Base-by-base conservation (phyloP, 1,140 invertebrate genomes). In the Acarapis woodi region DNA sequence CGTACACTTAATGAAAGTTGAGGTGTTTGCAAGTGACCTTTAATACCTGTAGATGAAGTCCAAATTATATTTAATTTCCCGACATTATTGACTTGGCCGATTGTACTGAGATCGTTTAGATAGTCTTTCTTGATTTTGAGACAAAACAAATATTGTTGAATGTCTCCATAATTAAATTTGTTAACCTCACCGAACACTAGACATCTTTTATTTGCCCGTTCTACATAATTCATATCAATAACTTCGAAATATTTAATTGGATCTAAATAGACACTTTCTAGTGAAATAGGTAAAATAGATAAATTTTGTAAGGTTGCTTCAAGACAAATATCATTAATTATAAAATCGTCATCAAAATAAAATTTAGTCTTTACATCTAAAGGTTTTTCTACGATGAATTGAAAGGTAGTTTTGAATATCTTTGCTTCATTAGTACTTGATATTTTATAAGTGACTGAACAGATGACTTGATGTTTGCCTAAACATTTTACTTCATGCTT, bases 321-420 rank as follows among this genome's bases (percentile, higher is more conserved):
- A 44, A 96, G 57, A 56, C 82, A 94, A 4, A 94, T 77, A 63
- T 96, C 85, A 64, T 88, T 80, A 41, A 75, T 79, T 67, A 72
- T 45, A 34, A 50, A 49, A 35, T 42, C 70, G 66, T 93, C 83
- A 14, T 78, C 74, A 66, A 87, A 88, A 52, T 83, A 93, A 56
- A 94, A 90, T 53, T 96, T 94, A 3, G 87, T 96, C 59, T 93
- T 88, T 0, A 97, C 83, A 67, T 97, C 87, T 10, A 96, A 59
- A 29, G 88, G 88, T 53, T 94, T 94, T 41, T 87, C 65, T 0
- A 96, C 88, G 67, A 90, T 77, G 59, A 96, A 96, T 60, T 93
- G 94, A 53, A 94, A 97, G 55, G 87, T 93, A 54, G 93, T 94
- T 48, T 76, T 65, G 52, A 90, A 64, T 44, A 55, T 54, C 35